Percentiles rank a stretch among this genome's conserved stretches.
These are phyloP conservation scores for Caiman crocodilus DNA, from an alignment of 2,797 vertebrate species.

Conservation along the genomic window DNA sequence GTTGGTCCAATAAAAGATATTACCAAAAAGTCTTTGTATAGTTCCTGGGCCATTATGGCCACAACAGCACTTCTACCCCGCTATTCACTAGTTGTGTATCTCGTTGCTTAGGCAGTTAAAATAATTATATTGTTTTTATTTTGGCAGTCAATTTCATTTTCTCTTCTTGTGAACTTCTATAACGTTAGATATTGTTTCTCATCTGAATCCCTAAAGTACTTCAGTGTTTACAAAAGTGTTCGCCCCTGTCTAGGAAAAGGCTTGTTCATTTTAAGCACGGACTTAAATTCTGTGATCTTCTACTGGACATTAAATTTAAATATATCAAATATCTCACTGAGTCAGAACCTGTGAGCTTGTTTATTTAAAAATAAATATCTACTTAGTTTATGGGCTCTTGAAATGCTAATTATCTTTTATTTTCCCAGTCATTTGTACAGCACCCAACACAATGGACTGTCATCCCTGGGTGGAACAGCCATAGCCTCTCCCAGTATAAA, in stretches of 20 bases:
- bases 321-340: neutral
- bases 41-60: neutral
- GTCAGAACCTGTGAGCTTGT: neutral
- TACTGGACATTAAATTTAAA: neutral
- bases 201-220: too few relatives aligned
- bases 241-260: neutral
- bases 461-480: neutral
- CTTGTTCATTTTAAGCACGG: neutral
- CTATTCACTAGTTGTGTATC: neutral
- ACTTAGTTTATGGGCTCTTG: neutral
- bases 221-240: neutral
- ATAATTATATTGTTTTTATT: neutral
- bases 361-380: neutral
- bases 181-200: too few relatives aligned
- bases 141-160: accelerated
- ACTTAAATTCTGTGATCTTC: neutral
- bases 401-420: neutral
- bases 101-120: neutral
- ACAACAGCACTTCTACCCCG: neutral
- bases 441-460: neutral
- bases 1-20: too few relatives aligned
- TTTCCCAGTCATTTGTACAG: neutral
- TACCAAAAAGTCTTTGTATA: neutral
- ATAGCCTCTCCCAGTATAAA: neutral
- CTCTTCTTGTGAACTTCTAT: neutral